Evolutionary conservation across 2,113 vertebrate species (phyloP).

Genomic region (Oxyruncus cristatus): DNA sequence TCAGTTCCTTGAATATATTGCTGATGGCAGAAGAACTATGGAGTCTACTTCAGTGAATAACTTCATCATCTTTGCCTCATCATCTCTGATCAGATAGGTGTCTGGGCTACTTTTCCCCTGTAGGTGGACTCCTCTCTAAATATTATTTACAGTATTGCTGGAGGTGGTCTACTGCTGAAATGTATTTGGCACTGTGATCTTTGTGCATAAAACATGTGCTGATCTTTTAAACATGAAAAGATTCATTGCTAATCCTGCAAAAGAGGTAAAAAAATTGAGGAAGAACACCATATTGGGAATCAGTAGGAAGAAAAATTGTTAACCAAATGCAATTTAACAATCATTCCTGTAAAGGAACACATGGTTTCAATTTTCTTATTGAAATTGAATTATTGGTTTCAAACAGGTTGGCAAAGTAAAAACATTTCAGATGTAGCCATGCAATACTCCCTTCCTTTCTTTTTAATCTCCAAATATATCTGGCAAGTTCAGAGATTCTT

Average conservation of each 20-base stretch:
- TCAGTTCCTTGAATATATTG: conserved; percentile 28
- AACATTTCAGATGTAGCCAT: not conserved
- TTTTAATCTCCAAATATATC: not conserved
- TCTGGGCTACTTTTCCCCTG: not conserved
- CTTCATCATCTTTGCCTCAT: conserved; percentile 8
- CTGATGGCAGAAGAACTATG: conserved; percentile 14
- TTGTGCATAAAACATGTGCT: conserved; percentile 28
- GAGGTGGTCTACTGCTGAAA: conserved; percentile 29
- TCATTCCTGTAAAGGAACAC: not conserved
- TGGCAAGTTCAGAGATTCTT: not conserved
- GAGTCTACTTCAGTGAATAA: not conserved
- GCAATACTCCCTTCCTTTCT: not conserved
- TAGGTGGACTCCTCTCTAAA: conserved; percentile 33
- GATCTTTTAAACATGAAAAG: conserved; percentile 30
- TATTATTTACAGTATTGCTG: not conserved
- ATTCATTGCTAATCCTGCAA: not conserved
- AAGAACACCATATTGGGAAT: not conserved
- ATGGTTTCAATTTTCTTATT: conserved; percentile 17
- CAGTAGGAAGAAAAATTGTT: conserved; percentile 8
- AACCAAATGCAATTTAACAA: not conserved
- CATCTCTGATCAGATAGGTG: conserved; percentile 2
- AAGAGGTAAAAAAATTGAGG: not conserved
- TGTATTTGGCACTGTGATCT: not conserved
- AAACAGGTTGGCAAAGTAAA: conserved; percentile 15
- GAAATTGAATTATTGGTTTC: conserved; percentile 24